Percentiles rank a stretch among this genome's conserved stretches.
Conservation (phyloP, 2,888 invertebrate species). For the Brachylomia viminalis region DNA sequence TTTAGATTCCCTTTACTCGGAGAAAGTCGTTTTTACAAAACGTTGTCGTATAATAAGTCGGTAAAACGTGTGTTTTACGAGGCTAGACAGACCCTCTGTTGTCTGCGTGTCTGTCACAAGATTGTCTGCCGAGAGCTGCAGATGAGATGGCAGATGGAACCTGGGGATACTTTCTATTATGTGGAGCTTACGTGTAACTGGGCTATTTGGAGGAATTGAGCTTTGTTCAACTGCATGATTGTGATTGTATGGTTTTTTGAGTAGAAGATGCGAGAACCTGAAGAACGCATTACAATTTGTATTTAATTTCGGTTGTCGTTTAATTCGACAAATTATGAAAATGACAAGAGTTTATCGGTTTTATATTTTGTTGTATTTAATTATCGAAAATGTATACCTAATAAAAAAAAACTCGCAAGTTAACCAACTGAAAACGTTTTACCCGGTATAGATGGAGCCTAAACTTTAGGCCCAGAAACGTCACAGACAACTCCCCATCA, state of each 20-base stretch:
- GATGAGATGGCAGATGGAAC: slow-evolving; percentile 56
- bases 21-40: slow-evolving; percentile 77
- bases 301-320: not conserved
- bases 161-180: slow-evolving; percentile 52
- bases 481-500: slow-evolving; percentile 33
- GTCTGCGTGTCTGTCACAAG: slow-evolving; percentile 64
- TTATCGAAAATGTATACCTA: not conserved
- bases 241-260: slow-evolving; percentile 52
- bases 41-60: slow-evolving; percentile 83
- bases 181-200: slow-evolving; percentile 55
- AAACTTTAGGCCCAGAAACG: slow-evolving; percentile 15
- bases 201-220: slow-evolving; percentile 56
- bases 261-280: slow-evolving; percentile 7
- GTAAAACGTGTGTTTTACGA: slow-evolving; percentile 85
- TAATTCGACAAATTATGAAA: not conserved
- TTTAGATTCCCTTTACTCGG: slow-evolving; percentile 81
- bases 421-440: not conserved
- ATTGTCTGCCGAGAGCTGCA: slow-evolving; percentile 57
- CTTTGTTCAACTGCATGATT: slow-evolving; percentile 50
- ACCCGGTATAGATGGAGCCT: not conserved
- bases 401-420: not conserved
- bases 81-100: slow-evolving; percentile 71
- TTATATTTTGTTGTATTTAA: not conserved
- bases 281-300: not conserved
- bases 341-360: too few relatives aligned